Evolutionary conservation across 1,140 invertebrate species (phyloP), one percentile per base, ranked within the genome.

Genomic region (Zaprionus vittiger): DNA sequence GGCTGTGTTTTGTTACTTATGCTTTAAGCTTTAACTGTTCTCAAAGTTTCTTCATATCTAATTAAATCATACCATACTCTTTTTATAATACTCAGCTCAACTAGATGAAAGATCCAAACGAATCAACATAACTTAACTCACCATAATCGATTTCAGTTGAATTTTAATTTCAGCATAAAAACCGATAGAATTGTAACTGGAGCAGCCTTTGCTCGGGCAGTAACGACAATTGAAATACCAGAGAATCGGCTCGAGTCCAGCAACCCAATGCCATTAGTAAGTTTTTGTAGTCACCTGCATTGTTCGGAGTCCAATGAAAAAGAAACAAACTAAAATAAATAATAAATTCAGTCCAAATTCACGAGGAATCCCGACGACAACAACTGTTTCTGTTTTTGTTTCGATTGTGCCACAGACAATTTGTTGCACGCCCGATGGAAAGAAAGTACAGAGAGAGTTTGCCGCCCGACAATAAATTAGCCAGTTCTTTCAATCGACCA

Each of bases 401-500:
- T 34, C 17, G 31, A 17, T 65, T 49, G 70, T 73, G 55, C 65
- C 38, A 22, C 38, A 22, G 47, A 71, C 73, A 75, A 75, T 75
- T 75, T 75, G 73, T 75, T 75, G 67, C 60, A 56, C 60, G 67
- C 67, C 73, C 67, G 73, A 69, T 37, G 57, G 67, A 75, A 71
- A 71, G 67, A 70, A 70, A 74, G 65, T 74, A 70, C 72, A 63
- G 59, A 75, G 59, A 75, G 73, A 70, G 60, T 49, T 69, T 71
- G 67, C 73, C 73, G 73, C 59, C 73, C 20, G 47, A 70, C 60
- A 75, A 64, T 75, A 75, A 75, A 75, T 75, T 71, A 75, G 52
- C 59, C 41, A 5, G 24, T n/a, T 47, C 41, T 47, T 47, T 60
- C 62, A 22, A 78, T 78, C 41, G 26, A 31, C 5, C 54, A 24